Conservation (phyloP, 2,797 vertebrate species). For the Poecilia wingei region DNA sequence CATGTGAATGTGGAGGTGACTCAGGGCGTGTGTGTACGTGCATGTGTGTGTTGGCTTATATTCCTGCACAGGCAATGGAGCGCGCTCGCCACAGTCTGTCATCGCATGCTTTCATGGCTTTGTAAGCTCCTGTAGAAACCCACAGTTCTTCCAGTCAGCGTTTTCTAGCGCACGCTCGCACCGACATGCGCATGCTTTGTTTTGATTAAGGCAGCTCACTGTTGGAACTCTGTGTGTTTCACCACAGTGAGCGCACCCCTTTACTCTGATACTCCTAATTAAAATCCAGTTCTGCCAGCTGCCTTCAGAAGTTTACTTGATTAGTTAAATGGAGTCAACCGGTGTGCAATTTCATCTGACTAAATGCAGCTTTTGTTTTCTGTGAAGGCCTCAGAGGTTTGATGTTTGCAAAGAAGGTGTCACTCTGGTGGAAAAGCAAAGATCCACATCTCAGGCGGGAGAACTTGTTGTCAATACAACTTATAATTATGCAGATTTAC, state of each 20-base stretch:
- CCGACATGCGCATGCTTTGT: conserved; percentile 21
- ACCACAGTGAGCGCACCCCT: background rate
- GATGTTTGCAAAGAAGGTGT: background rate
- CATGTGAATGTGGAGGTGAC: conserved; percentile 13
- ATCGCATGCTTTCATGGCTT: conserved; percentile 69
- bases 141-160: conserved; percentile 70
- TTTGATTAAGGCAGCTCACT: conserved; percentile 43
- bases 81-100: conserved; percentile 58
- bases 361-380: background rate
- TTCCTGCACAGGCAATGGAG: conserved; percentile 52
- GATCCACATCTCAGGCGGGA: background rate
- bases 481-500: background rate
- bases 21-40: background rate
- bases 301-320: background rate
- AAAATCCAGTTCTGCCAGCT: background rate
- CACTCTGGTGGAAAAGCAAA: background rate
- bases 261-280: conserved; percentile 4
- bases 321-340: background rate
- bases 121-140: conserved; percentile 71
- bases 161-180: conserved; percentile 38
- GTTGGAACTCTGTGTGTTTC: conserved; percentile 42
- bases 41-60: conserved; percentile 28
- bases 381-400: background rate
- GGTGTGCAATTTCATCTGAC: background rate
- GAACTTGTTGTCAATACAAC: background rate